These are phyloP conservation scores for Pocillopora damicornis DNA, from an alignment of 64 coral and sea anemone genomes.

Conservation along the genomic window DNA sequence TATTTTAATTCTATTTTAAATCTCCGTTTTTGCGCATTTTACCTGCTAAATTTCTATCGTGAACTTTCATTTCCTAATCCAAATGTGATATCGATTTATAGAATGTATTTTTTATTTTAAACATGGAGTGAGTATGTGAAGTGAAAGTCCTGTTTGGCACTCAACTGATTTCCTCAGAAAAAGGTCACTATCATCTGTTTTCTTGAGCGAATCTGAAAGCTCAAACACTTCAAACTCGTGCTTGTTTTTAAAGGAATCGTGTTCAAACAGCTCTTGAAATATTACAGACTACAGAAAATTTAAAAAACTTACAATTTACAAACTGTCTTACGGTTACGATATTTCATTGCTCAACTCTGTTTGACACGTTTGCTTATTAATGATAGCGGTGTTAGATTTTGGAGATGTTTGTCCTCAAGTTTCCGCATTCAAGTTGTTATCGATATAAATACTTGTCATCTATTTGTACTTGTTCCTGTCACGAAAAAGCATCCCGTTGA, in stretches of 20 bases:
- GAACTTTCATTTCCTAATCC: neutral
- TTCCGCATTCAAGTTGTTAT: neutral
- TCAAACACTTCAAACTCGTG: too few species aligned
- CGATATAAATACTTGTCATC: neutral
- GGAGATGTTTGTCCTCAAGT: neutral
- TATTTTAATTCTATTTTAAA: neutral
- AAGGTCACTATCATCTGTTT: neutral
- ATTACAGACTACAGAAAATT: too few species aligned
- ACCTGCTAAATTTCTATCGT: neutral
- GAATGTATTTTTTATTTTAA: conserved; percentile 5
- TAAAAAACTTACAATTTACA: too few species aligned
- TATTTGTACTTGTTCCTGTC: neutral
- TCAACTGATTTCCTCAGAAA: neutral
- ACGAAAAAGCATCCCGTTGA: neutral
- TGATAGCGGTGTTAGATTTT: neutral
- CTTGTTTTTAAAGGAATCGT: too few species aligned
- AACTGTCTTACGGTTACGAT: too few species aligned
- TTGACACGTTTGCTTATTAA: neutral
- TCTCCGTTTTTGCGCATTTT: neutral
- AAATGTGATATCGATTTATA: neutral
- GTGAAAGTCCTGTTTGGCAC: neutral
- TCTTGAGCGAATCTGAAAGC: neutral
- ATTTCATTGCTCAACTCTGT: neutral
- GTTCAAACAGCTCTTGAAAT: too few species aligned
- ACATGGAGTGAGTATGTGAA: neutral